Evolutionary conservation across 1,140 invertebrate genomes (phyloP).

Genomic region (Octopus sinensis): DNA sequence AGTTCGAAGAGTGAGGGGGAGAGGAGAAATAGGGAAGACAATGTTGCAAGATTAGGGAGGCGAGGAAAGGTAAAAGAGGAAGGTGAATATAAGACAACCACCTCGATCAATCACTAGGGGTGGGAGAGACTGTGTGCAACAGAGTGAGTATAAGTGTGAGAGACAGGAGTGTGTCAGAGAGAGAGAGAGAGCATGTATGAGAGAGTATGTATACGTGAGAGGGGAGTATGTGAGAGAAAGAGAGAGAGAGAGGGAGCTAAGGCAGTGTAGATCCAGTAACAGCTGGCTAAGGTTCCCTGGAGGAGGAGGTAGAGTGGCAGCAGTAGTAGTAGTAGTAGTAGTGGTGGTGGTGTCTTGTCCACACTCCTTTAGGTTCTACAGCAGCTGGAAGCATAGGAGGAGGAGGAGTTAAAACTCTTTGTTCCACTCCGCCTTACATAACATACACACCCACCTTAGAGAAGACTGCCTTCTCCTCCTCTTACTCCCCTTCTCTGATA

Average conservation of each 20-base stretch:
- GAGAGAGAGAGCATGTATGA: not conserved
- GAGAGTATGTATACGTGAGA: not conserved
- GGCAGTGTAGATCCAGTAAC: not conserved
- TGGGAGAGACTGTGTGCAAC: not conserved
- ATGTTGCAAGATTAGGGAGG: not conserved
- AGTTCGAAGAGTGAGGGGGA: not conserved
- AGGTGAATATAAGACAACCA: not conserved
- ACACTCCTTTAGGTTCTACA: too few species aligned
- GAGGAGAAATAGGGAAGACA: not conserved
- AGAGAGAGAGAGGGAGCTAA: not conserved
- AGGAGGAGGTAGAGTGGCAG: too few species aligned
- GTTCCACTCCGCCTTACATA: too few species aligned
- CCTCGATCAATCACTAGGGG: not conserved
- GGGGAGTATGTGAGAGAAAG: not conserved
- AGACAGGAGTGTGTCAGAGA: not conserved
- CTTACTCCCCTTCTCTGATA: too few species aligned
- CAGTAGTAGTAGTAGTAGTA: too few species aligned
- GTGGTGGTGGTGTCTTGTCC: too few species aligned
- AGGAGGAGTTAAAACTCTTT: too few species aligned
- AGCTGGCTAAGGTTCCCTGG: not conserved
- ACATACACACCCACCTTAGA: too few species aligned
- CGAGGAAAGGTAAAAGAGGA: not conserved
- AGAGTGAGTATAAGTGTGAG: not conserved
- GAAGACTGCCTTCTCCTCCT: too few species aligned
- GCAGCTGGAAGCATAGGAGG: too few species aligned